Conservation (phyloP, 2,113 vertebrate species). For the Tychaedon coryphoeus region DNA sequence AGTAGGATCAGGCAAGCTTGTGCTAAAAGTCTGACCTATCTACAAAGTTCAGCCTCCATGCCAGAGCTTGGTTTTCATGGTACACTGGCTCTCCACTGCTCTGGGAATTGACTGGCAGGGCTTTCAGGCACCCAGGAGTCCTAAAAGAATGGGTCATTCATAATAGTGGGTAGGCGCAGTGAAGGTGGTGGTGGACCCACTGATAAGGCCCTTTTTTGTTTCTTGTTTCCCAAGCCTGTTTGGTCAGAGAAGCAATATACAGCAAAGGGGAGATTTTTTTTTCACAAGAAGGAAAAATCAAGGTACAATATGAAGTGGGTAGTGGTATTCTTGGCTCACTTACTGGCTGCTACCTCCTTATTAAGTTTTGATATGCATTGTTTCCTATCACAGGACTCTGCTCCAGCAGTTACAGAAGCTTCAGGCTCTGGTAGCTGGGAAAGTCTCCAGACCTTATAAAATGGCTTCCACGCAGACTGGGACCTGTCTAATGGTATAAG, state of each 20-base stretch:
- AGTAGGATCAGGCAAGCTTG: not conserved
- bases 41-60: not conserved
- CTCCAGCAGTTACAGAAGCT: slow-evolving; percentile 91
- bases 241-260: not conserved
- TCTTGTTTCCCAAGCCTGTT: not conserved
- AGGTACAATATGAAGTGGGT: not conserved
- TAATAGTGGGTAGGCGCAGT: not conserved
- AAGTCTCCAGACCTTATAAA: slow-evolving; percentile 87
- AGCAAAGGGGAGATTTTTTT: not conserved
- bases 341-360: not conserved
- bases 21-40: not conserved
- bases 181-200: not conserved
- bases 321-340: not conserved
- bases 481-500: slow-evolving; percentile 87
- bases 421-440: slow-evolving; percentile 85
- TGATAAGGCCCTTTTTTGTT: not conserved
- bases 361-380: not conserved
- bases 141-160: not conserved
- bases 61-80: not conserved
- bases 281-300: not conserved
- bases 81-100: not conserved
- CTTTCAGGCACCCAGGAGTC: not conserved
- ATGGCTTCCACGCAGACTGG: slow-evolving; percentile 89
- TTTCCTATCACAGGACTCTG: slow-evolving; percentile 77
- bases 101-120: not conserved